Conservation (phyloP, 1,140 invertebrate genomes). For the Gryllus bimaculatus region DNA sequence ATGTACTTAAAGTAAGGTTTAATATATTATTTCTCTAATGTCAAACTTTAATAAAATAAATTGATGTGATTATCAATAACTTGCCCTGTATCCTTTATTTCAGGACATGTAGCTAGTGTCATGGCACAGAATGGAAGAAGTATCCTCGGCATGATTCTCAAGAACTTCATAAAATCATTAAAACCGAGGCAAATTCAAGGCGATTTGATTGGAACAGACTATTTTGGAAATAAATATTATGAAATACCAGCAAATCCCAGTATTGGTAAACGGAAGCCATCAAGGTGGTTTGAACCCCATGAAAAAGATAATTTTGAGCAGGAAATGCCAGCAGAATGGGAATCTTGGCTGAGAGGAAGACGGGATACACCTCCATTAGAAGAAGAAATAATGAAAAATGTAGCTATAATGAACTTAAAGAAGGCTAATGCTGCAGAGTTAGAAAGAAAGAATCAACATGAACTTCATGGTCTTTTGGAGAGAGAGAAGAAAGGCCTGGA, state of each 20-base stretch:
- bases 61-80: no score
- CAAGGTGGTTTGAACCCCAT: constrained; percentile 61
- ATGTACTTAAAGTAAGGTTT: no score
- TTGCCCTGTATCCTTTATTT: no score
- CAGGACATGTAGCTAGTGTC: no score
- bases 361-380: constrained; percentile 54
- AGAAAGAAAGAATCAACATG: constrained; percentile 30
- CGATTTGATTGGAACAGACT: constrained; percentile 56
- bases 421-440: constrained; percentile 62
- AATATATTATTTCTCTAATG: no score
- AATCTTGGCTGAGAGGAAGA: constrained; percentile 66
- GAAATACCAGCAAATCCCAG: constrained; percentile 55
- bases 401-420: constrained; percentile 56
- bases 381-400: constrained; percentile 61
- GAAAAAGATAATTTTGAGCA: constrained; percentile 46
- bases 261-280: constrained; percentile 45
- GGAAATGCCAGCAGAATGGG: constrained; percentile 73
- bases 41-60: no score
- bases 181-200: constrained; percentile 40
- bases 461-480: neutral
- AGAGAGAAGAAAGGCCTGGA: constrained; percentile 17
- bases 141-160: constrained; percentile 38
- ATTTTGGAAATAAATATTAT: constrained; percentile 71
- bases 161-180: constrained; percentile 49
- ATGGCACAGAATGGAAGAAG: constrained; percentile 27